phyloP scores from a whole-genome alignment of 1,140 invertebrate species.

The Littorina saxatilis region DNA sequence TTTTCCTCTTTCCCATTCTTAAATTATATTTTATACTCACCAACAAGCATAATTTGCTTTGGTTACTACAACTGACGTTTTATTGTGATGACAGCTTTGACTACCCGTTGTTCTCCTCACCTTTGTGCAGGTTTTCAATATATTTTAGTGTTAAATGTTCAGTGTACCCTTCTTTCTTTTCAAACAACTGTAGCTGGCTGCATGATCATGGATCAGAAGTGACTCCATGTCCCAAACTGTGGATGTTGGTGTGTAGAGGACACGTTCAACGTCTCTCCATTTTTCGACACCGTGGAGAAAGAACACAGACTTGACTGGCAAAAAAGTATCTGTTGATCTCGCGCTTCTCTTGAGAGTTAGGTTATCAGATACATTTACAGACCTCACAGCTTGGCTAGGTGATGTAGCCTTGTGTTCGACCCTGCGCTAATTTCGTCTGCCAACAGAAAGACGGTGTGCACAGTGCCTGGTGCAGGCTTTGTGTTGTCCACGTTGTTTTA shows the following conservation, averaged over 20 bases:
- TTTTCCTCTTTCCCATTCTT: too few species aligned
- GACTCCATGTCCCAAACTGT: background rate
- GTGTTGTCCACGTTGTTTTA: background rate
- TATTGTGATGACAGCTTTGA: too few species aligned
- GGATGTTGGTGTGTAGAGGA: constrained; percentile 14
- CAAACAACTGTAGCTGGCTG: background rate
- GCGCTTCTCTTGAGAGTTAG: background rate
- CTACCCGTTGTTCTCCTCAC: too few species aligned
- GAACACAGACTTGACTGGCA: too few species aligned
- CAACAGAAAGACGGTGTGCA: too few species aligned
- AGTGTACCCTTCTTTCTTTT: too few species aligned
- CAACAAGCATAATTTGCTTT: constrained; percentile 12
- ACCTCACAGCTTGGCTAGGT: background rate
- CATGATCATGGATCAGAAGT: constrained; percentile 2
- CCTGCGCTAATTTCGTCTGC: background rate
- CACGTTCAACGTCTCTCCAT: background rate
- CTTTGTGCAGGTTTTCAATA: too few species aligned
- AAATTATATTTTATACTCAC: background rate
- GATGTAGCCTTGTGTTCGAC: background rate
- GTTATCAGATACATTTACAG: background rate
- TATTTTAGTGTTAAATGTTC: too few species aligned
- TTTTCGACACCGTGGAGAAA: constrained; percentile 11
- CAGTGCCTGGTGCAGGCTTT: background rate
- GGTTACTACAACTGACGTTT: background rate
- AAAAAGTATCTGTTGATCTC: constrained; percentile 12